These are phyloP conservation scores for Halictus ligatus DNA, from an alignment of 2,888 invertebrate genomes.

Conservation along the genomic window DNA sequence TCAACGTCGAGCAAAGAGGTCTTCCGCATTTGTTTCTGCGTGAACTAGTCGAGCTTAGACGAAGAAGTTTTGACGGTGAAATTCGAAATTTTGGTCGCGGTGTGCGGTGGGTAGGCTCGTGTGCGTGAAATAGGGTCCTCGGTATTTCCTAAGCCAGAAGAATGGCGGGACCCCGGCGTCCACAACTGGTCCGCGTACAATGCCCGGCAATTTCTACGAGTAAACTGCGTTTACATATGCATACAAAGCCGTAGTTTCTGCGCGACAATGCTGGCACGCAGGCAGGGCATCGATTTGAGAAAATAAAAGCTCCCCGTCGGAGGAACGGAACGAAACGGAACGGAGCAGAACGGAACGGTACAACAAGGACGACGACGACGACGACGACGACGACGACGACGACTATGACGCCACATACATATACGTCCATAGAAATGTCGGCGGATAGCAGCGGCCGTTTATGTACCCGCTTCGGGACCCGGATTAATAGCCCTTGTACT, in stretches of 20 bases:
- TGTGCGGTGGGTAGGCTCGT: neutral
- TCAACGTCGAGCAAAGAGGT: neutral
- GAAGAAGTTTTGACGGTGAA: neutral
- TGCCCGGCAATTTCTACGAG: slow-evolving; percentile 72
- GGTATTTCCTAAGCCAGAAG: slow-evolving; percentile 64
- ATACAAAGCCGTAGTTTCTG: slow-evolving; percentile 75
- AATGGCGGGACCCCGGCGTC: slow-evolving; percentile 61
- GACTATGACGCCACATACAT: slow-evolving; percentile 47
- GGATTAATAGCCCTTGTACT: slow-evolving; percentile 69
- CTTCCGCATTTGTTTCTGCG: neutral
- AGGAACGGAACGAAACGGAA: slow-evolving; percentile 13
- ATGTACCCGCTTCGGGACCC: slow-evolving; percentile 52
- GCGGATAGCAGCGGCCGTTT: slow-evolving; percentile 56
- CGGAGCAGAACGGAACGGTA: slow-evolving; percentile 13
- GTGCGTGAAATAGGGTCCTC: slow-evolving; percentile 35
- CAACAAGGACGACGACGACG: slow-evolving; percentile 38
- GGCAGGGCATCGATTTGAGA: slow-evolving; percentile 73
- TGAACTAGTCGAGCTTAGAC: neutral
- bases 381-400: slow-evolving; percentile 43
- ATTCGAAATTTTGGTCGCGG: neutral
- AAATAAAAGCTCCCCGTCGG: slow-evolving; percentile 69
- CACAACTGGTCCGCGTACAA: slow-evolving; percentile 67
- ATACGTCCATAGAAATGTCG: slow-evolving; percentile 76
- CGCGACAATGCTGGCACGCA: slow-evolving; percentile 70
- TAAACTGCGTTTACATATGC: slow-evolving; percentile 77